phyloP scores from a whole-genome alignment of 1,140 invertebrate species.

The Cyrtorhinus lividipennis region DNA sequence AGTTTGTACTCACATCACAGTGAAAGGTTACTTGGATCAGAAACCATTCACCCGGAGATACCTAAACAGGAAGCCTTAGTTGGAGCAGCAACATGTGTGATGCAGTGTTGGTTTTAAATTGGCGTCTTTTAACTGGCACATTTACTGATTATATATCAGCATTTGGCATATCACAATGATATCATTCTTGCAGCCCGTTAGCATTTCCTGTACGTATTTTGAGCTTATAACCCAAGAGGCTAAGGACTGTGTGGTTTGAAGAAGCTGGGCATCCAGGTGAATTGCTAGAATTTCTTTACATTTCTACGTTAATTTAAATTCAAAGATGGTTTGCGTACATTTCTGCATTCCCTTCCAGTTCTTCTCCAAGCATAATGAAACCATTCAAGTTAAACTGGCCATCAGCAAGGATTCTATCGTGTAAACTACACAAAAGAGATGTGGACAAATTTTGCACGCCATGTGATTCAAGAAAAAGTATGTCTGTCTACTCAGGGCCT shows the following conservation, averaged over 20 bases:
- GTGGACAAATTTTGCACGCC: slow-evolving; percentile 41
- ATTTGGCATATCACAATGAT: too few species aligned
- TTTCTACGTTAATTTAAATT: too few species aligned
- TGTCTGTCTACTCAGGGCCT: neutral
- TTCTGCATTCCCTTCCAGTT: neutral
- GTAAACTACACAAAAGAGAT: slow-evolving; percentile 47
- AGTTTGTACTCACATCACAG: neutral
- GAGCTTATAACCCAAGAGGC: slow-evolving; percentile 37
- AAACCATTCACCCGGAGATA: neutral
- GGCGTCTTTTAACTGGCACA: too few species aligned
- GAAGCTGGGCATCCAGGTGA: slow-evolving; percentile 6
- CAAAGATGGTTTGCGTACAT: too few species aligned
- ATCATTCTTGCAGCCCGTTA: neutral
- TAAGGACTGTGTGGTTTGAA: slow-evolving; percentile 1
- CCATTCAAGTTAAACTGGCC: slow-evolving; percentile 16
- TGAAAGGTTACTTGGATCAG: neutral
- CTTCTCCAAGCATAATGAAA: slow-evolving; percentile 4
- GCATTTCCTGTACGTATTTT: slow-evolving; percentile 51
- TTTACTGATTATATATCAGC: too few species aligned
- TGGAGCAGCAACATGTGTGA: too few species aligned
- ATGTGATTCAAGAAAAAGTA: too few species aligned
- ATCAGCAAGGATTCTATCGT: slow-evolving; percentile 37
- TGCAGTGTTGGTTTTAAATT: too few species aligned
- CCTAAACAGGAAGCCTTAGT: neutral
- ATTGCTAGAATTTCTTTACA: slow-evolving; percentile 18